Percentiles rank a stretch among this genome's conserved stretches.
Evolutionary conservation across 1,140 invertebrate genomes (phyloP).

Genomic region (Wiebesia pumilae): DNA sequence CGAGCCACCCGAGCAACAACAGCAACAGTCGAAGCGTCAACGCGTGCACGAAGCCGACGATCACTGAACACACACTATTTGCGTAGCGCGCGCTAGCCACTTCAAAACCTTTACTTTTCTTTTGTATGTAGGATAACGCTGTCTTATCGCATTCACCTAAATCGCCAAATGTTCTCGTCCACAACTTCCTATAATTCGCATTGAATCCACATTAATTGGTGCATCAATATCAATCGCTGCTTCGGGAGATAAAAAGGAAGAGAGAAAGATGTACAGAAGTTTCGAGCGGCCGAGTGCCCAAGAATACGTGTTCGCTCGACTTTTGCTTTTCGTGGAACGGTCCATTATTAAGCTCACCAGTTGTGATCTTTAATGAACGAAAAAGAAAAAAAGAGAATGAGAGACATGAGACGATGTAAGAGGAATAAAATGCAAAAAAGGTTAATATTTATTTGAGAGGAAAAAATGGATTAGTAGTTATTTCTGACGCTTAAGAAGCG

Average conservation of each 20-base stretch:
- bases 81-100: slow-evolving; percentile 61
- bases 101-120: slow-evolving; percentile 52
- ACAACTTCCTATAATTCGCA: slow-evolving; percentile 12
- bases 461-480: slow-evolving; percentile 27
- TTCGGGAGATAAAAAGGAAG: slow-evolving; percentile 31
- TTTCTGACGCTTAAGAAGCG: slow-evolving; percentile 39
- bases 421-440: slow-evolving; percentile 28
- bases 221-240: slow-evolving; percentile 34
- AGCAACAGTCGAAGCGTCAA: slow-evolving; percentile 67
- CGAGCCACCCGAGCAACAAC: slow-evolving; percentile 69
- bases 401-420: slow-evolving; percentile 30
- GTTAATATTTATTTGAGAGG: slow-evolving; percentile 46
- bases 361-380: slow-evolving; percentile 24
- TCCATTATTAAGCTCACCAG: slow-evolving; percentile 19
- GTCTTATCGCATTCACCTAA: slow-evolving; percentile 63
- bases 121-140: slow-evolving; percentile 72
- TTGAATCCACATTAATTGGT: slow-evolving; percentile 21
- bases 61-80: slow-evolving; percentile 65
- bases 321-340: slow-evolving; percentile 40
- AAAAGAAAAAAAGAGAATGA: slow-evolving; percentile 27
- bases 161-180: slow-evolving; percentile 53
- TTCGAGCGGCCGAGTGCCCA: slow-evolving; percentile 19
- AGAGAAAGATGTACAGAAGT: slow-evolving; percentile 15
- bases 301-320: slow-evolving; percentile 26
- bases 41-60: slow-evolving; percentile 72